phyloP scores from a whole-genome alignment of 1,140 invertebrate species.

The Aleiodes sp. region DNA sequence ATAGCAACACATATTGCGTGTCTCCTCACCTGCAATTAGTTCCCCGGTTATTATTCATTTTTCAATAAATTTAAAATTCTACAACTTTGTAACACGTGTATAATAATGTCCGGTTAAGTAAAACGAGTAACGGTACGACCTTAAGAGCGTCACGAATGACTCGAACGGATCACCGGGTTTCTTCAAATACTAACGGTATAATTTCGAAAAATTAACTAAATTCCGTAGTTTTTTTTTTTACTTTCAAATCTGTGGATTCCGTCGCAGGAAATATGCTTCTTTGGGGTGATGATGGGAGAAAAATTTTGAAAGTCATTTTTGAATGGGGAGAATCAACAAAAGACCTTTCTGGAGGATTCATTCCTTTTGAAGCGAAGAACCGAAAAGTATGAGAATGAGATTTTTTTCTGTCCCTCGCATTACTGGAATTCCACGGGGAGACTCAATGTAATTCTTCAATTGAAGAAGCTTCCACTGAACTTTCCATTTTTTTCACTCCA shows the following conservation, averaged over 20 bases:
- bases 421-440: not conserved
- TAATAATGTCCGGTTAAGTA: conserved; percentile 24
- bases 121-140: conserved; percentile 36
- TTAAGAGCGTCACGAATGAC: conserved; percentile 24
- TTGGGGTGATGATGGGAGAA: too few relatives aligned
- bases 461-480: too few relatives aligned
- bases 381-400: not conserved
- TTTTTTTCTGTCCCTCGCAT: not conserved
- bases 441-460: too few relatives aligned
- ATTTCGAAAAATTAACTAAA: not conserved
- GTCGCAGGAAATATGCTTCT: too few relatives aligned
- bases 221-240: too few relatives aligned
- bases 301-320: too few relatives aligned
- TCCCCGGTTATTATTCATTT: not conserved
- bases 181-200: conserved; percentile 16
- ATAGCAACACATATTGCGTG: conserved; percentile 40
- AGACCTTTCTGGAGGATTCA: not conserved
- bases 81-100: not conserved
- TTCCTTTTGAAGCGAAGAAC: conserved; percentile 1
- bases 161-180: conserved; percentile 22
- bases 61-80: not conserved
- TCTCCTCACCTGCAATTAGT: not conserved
- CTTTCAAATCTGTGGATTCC: too few relatives aligned
- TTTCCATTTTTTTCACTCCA: too few relatives aligned
- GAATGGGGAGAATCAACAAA: not conserved